Conservation (phyloP, 1,140 invertebrate species). For the Aculops lycopersici region DNA sequence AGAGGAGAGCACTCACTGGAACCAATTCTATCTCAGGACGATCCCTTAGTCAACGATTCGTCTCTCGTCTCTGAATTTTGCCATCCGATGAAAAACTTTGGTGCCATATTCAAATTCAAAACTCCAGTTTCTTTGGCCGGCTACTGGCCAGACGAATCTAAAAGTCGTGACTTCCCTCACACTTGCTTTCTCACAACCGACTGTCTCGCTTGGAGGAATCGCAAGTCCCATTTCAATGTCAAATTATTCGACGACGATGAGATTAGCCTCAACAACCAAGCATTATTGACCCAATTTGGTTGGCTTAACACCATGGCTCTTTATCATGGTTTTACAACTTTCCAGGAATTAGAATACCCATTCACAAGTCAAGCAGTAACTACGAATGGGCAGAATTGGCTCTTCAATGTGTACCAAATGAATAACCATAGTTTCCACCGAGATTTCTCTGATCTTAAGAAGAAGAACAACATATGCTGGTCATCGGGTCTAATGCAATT, state of each 20-base stretch:
- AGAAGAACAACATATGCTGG: constrained; percentile 50
- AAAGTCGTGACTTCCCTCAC: constrained; percentile 5
- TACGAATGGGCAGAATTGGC: constrained; percentile 46
- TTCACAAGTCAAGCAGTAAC: constrained; percentile 45
- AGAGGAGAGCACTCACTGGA: neutral
- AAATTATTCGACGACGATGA: constrained; percentile 19
- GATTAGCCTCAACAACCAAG: constrained; percentile 31
- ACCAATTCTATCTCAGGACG: neutral
- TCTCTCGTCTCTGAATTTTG: neutral
- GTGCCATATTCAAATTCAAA: neutral
- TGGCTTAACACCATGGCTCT: constrained; percentile 45
- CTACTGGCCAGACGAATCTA: constrained; percentile 3
- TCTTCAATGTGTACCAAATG: constrained; percentile 52
- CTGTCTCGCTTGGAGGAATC: constrained; percentile 14
- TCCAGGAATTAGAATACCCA: constrained; percentile 55
- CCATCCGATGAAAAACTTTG: neutral
- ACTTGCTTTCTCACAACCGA: constrained; percentile 37
- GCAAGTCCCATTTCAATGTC: constrained; percentile 15
- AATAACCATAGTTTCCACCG: constrained; percentile 38
- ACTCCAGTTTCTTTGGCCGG: constrained; percentile 3
- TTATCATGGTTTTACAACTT: constrained; percentile 56
- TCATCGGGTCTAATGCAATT: constrained; percentile 31
- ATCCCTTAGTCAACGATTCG: neutral
- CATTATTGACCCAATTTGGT: constrained; percentile 35
- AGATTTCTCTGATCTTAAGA: constrained; percentile 15